phyloP scores from a whole-genome alignment of 2,797 vertebrate species.

The Sparus aurata region DNA sequence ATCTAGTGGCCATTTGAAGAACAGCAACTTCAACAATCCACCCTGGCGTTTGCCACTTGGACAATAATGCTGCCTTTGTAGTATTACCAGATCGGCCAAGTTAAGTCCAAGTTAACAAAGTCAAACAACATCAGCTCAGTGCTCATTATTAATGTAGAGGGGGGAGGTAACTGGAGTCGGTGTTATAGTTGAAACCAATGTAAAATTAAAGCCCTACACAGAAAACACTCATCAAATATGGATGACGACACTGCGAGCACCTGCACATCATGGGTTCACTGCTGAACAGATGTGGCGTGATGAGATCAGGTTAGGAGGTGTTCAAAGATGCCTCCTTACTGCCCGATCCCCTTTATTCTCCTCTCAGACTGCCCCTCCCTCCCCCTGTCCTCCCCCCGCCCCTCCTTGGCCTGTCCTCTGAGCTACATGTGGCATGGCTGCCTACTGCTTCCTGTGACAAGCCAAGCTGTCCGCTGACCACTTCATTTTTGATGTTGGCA shows the following conservation, averaged over 20 bases:
- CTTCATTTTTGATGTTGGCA: conserved; percentile 83
- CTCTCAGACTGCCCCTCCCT: conserved; percentile 16
- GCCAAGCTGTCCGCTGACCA: conserved; percentile 84
- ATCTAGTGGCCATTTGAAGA: conserved; percentile 7
- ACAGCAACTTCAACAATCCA: background rate
- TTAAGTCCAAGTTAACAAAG: conserved; percentile 48
- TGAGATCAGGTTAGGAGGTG: conserved; percentile 71
- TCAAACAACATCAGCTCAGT: conserved; percentile 21
- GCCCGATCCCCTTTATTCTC: conserved; percentile 36
- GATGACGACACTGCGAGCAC: conserved; percentile 43
- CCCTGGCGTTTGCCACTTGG: background rate
- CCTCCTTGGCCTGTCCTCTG: conserved; percentile 81
- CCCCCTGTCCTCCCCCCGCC: conserved; percentile 10
- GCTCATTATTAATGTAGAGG: conserved; percentile 34
- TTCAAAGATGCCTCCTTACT: conserved; percentile 30
- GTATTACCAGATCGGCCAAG: background rate
- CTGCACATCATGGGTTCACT: conserved; percentile 58
- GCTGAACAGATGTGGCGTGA: conserved; percentile 78
- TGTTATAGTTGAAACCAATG: conserved; percentile 27
- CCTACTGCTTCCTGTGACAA: conserved; percentile 80
- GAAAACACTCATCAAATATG: conserved; percentile 70
- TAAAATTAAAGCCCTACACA: conserved; percentile 53
- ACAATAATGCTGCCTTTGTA: background rate
- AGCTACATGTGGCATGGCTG: conserved; percentile 76
- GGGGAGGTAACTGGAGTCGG: background rate